Evolutionary conservation across 2,888 invertebrate genomes (phyloP).

Genomic region (Toxonevra muliebris): DNA sequence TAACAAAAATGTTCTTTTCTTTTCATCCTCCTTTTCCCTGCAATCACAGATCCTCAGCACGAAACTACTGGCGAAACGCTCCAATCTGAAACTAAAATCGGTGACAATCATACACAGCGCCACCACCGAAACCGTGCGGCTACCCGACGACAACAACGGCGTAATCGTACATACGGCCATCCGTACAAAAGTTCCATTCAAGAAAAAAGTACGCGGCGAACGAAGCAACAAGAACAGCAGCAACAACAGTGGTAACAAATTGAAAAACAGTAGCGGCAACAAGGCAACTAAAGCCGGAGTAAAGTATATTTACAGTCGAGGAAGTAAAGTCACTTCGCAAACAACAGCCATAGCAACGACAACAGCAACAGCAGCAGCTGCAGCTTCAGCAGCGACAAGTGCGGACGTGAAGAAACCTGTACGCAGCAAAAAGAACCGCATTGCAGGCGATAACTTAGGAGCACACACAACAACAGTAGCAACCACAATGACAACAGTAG

Average conservation of each 20-base stretch:
- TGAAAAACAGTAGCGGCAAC: constrained; percentile 26
- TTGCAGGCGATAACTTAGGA: constrained; percentile 63
- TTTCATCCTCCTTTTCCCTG: constrained; percentile 23
- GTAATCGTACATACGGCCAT: constrained; percentile 87
- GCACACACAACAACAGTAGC: constrained; percentile 56
- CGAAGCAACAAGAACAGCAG: constrained; percentile 50
- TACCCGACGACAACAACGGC: constrained; percentile 79
- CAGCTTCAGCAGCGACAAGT: neutral
- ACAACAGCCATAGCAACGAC: constrained; percentile 40
- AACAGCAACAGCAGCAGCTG: constrained; percentile 10
- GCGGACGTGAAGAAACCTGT: constrained; percentile 58
- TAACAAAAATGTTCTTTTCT: neutral
- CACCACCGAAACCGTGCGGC: constrained; percentile 86
- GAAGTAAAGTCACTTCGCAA: constrained; percentile 7
- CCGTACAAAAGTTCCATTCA: constrained; percentile 85
- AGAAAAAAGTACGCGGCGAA: constrained; percentile 76
- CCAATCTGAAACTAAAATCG: constrained; percentile 83
- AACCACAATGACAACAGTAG: constrained; percentile 9
- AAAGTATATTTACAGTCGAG: constrained; percentile 17
- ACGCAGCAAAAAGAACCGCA: constrained; percentile 65
- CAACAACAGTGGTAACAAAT: constrained; percentile 63
- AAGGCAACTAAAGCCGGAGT: neutral
- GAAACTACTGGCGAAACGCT: constrained; percentile 80
- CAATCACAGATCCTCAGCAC: constrained; percentile 77
- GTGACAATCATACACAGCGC: constrained; percentile 91